A percentile compares a stretch with the other conserved stretches of the same genome.
These are phyloP conservation scores for Urosaurus nigricauda DNA, from an alignment of 2,797 vertebrate species.

Conservation along the genomic window DNA sequence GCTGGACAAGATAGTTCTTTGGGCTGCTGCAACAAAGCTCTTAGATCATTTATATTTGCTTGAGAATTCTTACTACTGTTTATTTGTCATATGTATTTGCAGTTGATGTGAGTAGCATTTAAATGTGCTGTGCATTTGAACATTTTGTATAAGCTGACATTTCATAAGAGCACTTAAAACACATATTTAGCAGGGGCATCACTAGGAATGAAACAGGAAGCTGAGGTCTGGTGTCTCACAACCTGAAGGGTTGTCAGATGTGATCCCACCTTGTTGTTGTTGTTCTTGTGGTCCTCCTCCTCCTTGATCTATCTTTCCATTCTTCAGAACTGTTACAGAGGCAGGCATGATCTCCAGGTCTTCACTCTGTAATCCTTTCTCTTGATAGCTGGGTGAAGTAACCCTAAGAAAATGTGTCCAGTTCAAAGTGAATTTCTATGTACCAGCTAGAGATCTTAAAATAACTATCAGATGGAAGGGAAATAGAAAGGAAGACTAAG, in stretches of 20 bases:
- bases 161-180: neutral
- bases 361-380: neutral
- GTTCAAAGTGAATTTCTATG: neutral
- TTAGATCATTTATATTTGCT: neutral
- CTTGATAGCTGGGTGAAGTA: neutral
- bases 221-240: no score
- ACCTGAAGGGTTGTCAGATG: no score
- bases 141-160: neutral
- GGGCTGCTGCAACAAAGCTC: neutral
- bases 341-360: neutral
- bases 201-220: neutral
- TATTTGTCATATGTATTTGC: neutral
- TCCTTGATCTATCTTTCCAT: neutral
- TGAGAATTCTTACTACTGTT: neutral
- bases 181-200: neutral
- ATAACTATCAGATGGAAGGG: neutral
- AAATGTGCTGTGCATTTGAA: neutral
- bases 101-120: neutral
- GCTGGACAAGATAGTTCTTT: neutral
- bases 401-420: neutral
- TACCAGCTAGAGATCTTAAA: neutral
- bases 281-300: neutral
- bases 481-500: constrained; percentile 5
- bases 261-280: no score
- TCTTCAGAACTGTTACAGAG: neutral